Evolutionary conservation across 2,888 invertebrate species (phyloP).

Genomic region (Acanthococcus lagerstroemiae): DNA sequence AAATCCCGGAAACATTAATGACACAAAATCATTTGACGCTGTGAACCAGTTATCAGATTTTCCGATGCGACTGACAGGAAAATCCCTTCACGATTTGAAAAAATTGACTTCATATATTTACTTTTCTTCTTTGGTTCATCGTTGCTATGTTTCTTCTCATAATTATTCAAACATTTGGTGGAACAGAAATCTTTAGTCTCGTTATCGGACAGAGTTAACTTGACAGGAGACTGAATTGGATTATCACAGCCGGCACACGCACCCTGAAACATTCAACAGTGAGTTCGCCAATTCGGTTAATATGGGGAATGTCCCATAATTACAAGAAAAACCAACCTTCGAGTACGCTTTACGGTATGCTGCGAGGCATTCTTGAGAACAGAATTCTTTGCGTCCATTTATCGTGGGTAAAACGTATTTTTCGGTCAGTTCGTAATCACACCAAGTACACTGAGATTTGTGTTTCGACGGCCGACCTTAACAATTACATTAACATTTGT

Average conservation of each 20-base stretch:
- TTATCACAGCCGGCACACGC: constrained; percentile 81
- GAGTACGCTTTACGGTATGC: constrained; percentile 68
- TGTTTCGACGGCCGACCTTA: constrained; percentile 68
- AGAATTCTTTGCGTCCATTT: constrained; percentile 84
- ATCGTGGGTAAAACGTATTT: constrained; percentile 80
- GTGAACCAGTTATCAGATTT: no score
- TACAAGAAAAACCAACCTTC: constrained; percentile 23
- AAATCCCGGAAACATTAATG: no score
- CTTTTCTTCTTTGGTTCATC: no score
- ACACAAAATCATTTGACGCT: no score
- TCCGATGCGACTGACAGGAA: no score
- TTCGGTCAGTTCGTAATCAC: constrained; percentile 69
- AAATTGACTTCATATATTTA: no score
- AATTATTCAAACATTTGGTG: constrained; percentile 70
- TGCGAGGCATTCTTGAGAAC: constrained; percentile 77
- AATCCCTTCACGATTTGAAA: no score
- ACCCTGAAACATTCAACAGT: constrained; percentile 44
- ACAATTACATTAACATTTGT: not conserved
- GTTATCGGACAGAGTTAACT: constrained; percentile 45
- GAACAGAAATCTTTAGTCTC: constrained; percentile 75
- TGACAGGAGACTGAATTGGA: constrained; percentile 63
- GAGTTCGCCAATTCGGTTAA: not conserved
- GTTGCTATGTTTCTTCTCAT: constrained; percentile 54
- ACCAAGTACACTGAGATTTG: constrained; percentile 67
- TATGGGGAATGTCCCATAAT: constrained; percentile 23